Base-by-base conservation (phyloP, 92 coral and sea anemone genomes). In the Nematostella vectensis region DNA sequence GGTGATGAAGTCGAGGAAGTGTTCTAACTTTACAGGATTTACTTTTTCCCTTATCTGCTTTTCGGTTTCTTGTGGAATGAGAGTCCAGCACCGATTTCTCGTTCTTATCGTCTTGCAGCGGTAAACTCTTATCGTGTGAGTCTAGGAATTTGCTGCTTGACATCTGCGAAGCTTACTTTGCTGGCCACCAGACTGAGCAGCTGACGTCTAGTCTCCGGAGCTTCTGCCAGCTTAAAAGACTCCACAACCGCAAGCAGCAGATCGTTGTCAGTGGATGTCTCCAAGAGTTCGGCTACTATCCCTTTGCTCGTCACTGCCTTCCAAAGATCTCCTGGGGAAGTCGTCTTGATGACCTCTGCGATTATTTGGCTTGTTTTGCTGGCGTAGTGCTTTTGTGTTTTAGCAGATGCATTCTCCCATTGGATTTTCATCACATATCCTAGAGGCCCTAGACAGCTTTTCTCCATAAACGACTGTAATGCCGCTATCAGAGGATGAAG, bases 191-290 rank as follows among this genome's bases (percentile, higher is more conserved):
- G 27, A 61, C 76, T 59, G 3, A 68, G 57, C 2, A 67, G 18
- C 47, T 67, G 69, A 12, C 62, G 45, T 39, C 81, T 58, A 15
- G 62, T 75, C 40, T 75, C 59, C 26, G 47, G 23, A 1, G 33
- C 26, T 23, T 37, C 50, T n/a, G 81, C 81, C 42, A 58, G 75
- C 49, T 75, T 75, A 38, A 67, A 75, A 29, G 72, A 63, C 52
- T 72, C 79, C 3, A 49, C 57, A 2, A 59, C 17, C 28, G 75
- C 75, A 24, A 54, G 39, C 48, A 68, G 29, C 31, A 69, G 29
- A 40, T 57, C 69, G 29, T 29, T 67, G 57, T 28, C 70, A 54
- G 26, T 12, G 25, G 21, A 47, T 4, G 16, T 11, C 16, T 50
- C 26, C 2, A 65, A 33, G 4, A 25, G 45, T 17, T 13, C 22